These are phyloP conservation scores for Acleris literana DNA, from an alignment of 2,888 invertebrate genomes.

Conservation along the genomic window DNA sequence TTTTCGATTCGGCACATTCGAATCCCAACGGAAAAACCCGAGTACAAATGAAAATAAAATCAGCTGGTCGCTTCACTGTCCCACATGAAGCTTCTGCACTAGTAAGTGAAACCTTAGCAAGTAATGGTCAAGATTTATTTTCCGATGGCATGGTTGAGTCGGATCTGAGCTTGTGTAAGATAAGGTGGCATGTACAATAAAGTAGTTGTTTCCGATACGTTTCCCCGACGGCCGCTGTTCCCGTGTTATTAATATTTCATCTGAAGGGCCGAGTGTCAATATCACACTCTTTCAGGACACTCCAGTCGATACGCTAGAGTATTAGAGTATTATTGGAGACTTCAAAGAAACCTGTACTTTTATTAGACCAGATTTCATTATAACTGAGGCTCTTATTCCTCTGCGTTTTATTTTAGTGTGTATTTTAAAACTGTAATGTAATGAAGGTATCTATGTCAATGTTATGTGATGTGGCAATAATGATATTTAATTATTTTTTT, in stretches of 20 bases:
- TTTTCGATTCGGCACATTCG: not conserved
- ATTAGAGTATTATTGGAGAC: constrained; percentile 10
- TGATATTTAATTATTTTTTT: too few relatives aligned
- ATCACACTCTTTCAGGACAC: constrained; percentile 25
- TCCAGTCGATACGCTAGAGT: constrained; percentile 1
- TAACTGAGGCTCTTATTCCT: not conserved
- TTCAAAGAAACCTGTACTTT: not conserved
- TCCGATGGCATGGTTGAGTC: not conserved
- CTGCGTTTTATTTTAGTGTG: too few relatives aligned
- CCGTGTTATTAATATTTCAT: constrained; percentile 37
- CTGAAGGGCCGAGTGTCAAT: constrained; percentile 34
- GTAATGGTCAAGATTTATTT: not conserved
- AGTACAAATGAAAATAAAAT: too few relatives aligned
- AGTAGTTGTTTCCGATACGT: constrained; percentile 26
- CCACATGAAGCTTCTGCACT: not conserved
- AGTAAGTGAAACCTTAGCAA: not conserved
- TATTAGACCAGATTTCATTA: not conserved
- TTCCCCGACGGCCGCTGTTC: constrained; percentile 16
- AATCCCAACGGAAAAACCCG: not conserved
- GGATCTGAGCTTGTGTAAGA: constrained; percentile 2
- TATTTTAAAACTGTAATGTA: too few relatives aligned
- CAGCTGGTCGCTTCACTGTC: too few relatives aligned
- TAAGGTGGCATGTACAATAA: constrained; percentile 9
- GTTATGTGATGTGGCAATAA: too few relatives aligned
- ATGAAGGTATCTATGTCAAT: too few relatives aligned